Evolutionary conservation across 2,797 vertebrate genomes (phyloP).

Genomic region (Hoplostethus mediterraneus): DNA sequence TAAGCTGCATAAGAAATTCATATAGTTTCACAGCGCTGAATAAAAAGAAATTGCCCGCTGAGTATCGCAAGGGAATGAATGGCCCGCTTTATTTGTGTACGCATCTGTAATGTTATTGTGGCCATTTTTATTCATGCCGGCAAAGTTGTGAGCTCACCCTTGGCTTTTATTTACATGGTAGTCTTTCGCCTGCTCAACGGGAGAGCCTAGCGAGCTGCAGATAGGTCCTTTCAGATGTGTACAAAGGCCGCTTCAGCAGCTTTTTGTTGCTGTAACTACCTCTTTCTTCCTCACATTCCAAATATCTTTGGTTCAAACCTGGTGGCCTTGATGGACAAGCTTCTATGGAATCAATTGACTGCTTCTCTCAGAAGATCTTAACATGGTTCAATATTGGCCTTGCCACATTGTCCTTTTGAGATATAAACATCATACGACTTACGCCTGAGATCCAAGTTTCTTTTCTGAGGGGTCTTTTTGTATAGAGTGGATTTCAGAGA

Average conservation of each 20-base stretch:
- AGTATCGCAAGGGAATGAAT: constrained; percentile 66
- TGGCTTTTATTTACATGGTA: constrained; percentile 84
- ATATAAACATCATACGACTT: constrained; percentile 83
- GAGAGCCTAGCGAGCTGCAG: constrained; percentile 79
- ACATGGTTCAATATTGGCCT: constrained; percentile 84
- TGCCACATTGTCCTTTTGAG: constrained; percentile 84
- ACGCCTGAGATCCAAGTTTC: constrained; percentile 80
- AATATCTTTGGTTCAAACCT: constrained; percentile 85
- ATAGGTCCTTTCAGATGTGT: constrained; percentile 79
- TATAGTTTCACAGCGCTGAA: constrained; percentile 52
- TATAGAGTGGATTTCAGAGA: constrained; percentile 79
- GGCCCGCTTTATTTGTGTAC: constrained; percentile 76
- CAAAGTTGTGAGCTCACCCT: constrained; percentile 82
- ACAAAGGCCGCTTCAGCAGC: constrained; percentile 83
- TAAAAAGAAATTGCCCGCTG: constrained; percentile 62
- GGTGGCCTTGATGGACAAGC: constrained; percentile 85
- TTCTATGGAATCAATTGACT: constrained; percentile 85
- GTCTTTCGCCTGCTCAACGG: constrained; percentile 79
- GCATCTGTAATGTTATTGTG: constrained; percentile 81
- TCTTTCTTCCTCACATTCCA: constrained; percentile 85
- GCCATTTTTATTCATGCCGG: constrained; percentile 77
- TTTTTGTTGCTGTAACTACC: constrained; percentile 85
- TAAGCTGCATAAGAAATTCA: constrained; percentile 56
- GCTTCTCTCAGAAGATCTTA: constrained; percentile 83
- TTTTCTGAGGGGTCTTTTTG: constrained; percentile 80